Conservation (phyloP, 2,113 vertebrate species). For the Oreochromis tanganicae region DNA sequence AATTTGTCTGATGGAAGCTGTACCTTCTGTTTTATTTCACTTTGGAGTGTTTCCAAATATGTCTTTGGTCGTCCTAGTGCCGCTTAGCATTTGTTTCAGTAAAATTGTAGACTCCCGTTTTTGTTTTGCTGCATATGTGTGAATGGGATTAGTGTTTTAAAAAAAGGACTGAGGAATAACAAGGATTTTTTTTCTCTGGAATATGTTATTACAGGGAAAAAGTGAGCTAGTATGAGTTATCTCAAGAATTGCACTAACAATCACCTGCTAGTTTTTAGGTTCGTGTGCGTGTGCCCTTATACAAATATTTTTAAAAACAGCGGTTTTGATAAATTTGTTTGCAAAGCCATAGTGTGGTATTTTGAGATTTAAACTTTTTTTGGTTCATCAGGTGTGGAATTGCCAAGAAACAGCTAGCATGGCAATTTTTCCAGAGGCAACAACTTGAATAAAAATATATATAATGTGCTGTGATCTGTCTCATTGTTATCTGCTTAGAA, state of each 20-base stretch:
- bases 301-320: accelerated
- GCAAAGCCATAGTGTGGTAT: neutral
- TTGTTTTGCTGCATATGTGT: neutral
- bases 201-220: neutral
- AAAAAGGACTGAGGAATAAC: neutral
- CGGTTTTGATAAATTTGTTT: neutral
- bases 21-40: neutral
- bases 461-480: neutral
- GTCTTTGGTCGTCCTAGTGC: neutral
- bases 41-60: neutral
- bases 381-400: neutral
- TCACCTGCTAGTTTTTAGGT: neutral
- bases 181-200: neutral
- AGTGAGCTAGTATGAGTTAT: neutral
- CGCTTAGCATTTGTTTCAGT: neutral
- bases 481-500: neutral
- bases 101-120: neutral
- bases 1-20: neutral
- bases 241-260: neutral
- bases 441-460: accelerated
- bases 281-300: neutral
- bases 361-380: neutral
- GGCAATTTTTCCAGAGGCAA: neutral
- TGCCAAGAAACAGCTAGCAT: neutral
- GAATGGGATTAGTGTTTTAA: neutral